Evolutionary conservation across 2,797 vertebrate species (phyloP).

Genomic region (Neoniphon sammara): DNA sequence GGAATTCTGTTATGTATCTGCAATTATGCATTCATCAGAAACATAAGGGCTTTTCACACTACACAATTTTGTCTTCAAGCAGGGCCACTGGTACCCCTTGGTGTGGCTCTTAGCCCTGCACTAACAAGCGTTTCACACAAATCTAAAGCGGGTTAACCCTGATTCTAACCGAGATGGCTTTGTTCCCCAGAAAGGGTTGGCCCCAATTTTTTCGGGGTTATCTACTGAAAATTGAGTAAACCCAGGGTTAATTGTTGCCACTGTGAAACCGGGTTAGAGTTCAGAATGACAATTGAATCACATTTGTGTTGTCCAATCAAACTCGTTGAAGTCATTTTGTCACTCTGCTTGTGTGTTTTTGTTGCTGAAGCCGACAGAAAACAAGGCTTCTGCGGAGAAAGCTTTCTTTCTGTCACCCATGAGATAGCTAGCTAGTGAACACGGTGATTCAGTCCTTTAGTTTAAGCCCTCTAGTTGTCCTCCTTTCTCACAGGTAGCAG

Average conservation of each 20-base stretch:
- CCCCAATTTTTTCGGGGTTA: constrained; percentile 57
- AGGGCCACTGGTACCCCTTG: constrained; percentile 1
- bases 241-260: constrained; percentile 48
- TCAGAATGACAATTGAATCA: constrained; percentile 30
- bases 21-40: no score
- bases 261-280: constrained; percentile 25
- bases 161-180: constrained; percentile 27
- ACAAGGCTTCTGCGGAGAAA: neutral
- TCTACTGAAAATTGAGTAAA: constrained; percentile 44
- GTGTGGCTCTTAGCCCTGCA: constrained; percentile 15
- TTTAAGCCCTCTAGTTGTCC: neutral
- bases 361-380: constrained; percentile 11
- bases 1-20: no score
- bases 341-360: neutral
- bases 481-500: neutral
- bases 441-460: no score
- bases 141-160: constrained; percentile 26
- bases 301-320: constrained; percentile 40
- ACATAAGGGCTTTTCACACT: neutral
- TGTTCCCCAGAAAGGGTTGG: constrained; percentile 32
- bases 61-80: neutral
- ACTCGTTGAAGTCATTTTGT: constrained; percentile 17
- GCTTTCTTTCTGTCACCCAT: neutral
- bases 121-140: constrained; percentile 27
- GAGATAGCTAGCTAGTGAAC: neutral